Evolutionary conservation across 2,113 vertebrate species (phyloP).

Genomic region (Heterotis niloticus): DNA sequence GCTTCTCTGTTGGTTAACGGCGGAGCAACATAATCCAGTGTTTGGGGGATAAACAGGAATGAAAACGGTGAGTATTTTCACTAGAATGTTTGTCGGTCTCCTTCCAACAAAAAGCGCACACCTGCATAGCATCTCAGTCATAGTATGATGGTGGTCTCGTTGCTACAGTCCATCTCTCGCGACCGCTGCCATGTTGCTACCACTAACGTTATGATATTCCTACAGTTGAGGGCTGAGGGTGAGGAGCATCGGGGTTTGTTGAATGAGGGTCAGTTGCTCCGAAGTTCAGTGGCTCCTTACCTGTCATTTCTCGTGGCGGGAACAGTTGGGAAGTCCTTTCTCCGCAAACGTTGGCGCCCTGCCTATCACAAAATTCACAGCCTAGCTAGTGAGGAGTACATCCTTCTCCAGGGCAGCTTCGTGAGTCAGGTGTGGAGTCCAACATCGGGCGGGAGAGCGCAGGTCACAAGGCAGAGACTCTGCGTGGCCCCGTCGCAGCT

Average conservation of each 20-base stretch:
- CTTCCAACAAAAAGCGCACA: background rate
- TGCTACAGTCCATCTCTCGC: background rate
- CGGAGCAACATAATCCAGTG: slow-evolving; percentile 8
- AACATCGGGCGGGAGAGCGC: slow-evolving; percentile 9
- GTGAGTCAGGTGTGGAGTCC: slow-evolving; percentile 5
- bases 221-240: background rate
- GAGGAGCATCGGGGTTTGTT: background rate
- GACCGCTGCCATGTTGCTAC: background rate
- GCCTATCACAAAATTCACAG: background rate
- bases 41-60: slow-evolving; percentile 3
- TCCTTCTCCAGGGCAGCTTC: slow-evolving; percentile 17
- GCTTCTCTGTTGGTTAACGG: slow-evolving; percentile 18
- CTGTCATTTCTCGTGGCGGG: slow-evolving; percentile 62
- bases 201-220: background rate
- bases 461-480: slow-evolving; percentile 16
- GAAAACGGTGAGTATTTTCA: slow-evolving; percentile 14
- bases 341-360: background rate
- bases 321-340: slow-evolving; percentile 2
- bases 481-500: slow-evolving; percentile 27
- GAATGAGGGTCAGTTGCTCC: background rate
- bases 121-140: background rate
- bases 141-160: background rate
- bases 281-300: slow-evolving; percentile 52
- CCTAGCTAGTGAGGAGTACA: background rate
- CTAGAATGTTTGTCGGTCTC: background rate